Evolutionary conservation across 2,797 vertebrate species (phyloP).

Genomic region (Dallia pectoralis): DNA sequence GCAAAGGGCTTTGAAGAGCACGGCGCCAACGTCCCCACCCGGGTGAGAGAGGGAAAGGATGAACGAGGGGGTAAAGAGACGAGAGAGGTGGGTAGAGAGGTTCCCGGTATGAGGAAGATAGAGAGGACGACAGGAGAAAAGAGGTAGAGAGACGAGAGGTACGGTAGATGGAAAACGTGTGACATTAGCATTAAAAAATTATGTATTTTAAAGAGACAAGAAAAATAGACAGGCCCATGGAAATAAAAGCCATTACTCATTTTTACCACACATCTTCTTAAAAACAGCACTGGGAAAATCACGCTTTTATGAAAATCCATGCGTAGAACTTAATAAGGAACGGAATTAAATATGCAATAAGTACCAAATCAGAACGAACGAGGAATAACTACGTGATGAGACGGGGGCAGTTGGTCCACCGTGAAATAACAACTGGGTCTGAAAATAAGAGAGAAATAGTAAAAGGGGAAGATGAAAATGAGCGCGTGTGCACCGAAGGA

Average conservation of each 20-base stretch:
- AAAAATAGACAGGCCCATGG: constrained; percentile 14
- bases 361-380: constrained; percentile 40
- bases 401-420: constrained; percentile 43
- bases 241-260: constrained; percentile 45
- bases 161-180: background rate
- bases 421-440: constrained; percentile 53
- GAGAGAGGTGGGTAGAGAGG: background rate
- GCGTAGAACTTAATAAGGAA: constrained; percentile 44
- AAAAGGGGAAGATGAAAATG: constrained; percentile 54
- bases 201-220: constrained; percentile 43
- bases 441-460: constrained; percentile 37
- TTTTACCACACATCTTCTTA: constrained; percentile 21
- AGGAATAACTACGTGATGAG: constrained; percentile 50
- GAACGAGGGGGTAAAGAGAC: constrained; percentile 5
- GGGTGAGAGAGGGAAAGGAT: constrained; percentile 6
- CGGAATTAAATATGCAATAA: constrained; percentile 39
- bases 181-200: background rate
- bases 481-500: constrained; percentile 52
- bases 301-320: constrained; percentile 30
- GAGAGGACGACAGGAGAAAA: background rate
- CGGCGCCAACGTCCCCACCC: constrained; percentile 40
- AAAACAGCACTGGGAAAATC: background rate
- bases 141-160: background rate
- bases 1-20: constrained; percentile 75
- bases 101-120: no score